These are phyloP conservation scores for Pachymerium ferrugineum DNA, from an alignment of 2,888 invertebrate species.

Conservation along the genomic window DNA sequence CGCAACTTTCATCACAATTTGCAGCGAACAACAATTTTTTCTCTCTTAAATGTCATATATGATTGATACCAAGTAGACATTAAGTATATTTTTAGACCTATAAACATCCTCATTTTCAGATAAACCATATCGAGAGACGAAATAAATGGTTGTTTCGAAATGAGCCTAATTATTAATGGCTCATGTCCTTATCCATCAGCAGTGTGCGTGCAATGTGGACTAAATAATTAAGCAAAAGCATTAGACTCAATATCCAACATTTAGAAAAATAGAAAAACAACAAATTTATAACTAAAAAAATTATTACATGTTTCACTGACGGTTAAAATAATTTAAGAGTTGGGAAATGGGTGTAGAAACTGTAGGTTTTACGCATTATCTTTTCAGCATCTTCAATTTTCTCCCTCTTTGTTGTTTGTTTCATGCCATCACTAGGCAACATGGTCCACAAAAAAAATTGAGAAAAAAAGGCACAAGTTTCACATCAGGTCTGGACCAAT, in stretches of 20 bases:
- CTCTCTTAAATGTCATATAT: not conserved
- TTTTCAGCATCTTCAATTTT: not conserved
- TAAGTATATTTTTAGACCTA: not conserved
- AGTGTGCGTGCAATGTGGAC: not conserved
- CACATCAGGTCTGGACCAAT: not conserved
- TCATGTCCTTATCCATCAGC: not conserved
- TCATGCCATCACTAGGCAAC: slow-evolving; percentile 13
- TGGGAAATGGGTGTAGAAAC: too few relatives aligned
- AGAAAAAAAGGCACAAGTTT: too few relatives aligned
- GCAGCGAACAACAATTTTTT: too few relatives aligned
- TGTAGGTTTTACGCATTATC: not conserved
- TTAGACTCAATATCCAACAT: not conserved
- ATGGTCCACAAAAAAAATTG: not conserved
- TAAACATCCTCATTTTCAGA: not conserved
- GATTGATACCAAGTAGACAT: not conserved
- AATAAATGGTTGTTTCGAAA: not conserved
- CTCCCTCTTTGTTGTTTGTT: not conserved
- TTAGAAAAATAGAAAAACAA: not conserved
- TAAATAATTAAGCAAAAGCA: not conserved
- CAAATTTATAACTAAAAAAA: not conserved
- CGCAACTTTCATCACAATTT: too few relatives aligned
- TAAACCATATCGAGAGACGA: not conserved
- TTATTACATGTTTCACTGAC: too few relatives aligned
- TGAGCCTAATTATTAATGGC: slow-evolving; percentile 7
- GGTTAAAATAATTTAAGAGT: too few relatives aligned